These are phyloP conservation scores for Thripadectes ignobilis DNA, from an alignment of 2,797 vertebrate species.

Conservation along the genomic window DNA sequence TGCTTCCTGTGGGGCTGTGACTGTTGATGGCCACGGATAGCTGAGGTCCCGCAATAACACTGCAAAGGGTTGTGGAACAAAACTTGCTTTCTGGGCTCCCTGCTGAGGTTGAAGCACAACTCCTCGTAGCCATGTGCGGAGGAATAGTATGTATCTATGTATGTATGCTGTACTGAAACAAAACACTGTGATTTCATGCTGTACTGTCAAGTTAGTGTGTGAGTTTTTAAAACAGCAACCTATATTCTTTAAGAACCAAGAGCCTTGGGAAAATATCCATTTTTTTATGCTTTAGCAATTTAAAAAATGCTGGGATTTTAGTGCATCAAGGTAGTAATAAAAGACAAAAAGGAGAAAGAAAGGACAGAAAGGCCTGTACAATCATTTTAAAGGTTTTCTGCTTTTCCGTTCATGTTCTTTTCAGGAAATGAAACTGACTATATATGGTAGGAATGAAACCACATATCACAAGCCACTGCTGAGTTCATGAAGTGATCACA, in stretches of 20 bases:
- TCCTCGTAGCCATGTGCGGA: neutral
- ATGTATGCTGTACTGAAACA: neutral
- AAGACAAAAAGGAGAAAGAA: neutral
- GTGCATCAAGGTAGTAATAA: neutral
- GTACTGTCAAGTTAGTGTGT: neutral
- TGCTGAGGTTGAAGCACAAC: rapidly evolving
- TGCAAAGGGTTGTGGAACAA: neutral
- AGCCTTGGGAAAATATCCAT: neutral
- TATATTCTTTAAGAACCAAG: neutral
- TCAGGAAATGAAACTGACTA: slow-evolving; percentile 11
- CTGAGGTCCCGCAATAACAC: neutral
- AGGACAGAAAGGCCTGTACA: neutral
- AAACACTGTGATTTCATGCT: neutral
- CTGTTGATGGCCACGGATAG: neutral
- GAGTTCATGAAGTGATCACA: neutral
- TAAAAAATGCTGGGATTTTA: neutral
- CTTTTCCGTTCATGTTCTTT: neutral
- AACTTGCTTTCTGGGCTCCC: neutral
- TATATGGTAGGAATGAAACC: slow-evolving; percentile 7
- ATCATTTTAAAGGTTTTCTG: neutral
- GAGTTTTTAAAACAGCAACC: neutral
- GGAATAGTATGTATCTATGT: neutral
- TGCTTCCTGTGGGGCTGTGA: neutral
- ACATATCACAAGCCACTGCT: neutral
- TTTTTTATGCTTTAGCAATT: neutral